Evolutionary conservation across 2,888 invertebrate genomes (phyloP), one percentile per base, ranked within the genome.

Genomic region (Asteroscopus sphinx): DNA sequence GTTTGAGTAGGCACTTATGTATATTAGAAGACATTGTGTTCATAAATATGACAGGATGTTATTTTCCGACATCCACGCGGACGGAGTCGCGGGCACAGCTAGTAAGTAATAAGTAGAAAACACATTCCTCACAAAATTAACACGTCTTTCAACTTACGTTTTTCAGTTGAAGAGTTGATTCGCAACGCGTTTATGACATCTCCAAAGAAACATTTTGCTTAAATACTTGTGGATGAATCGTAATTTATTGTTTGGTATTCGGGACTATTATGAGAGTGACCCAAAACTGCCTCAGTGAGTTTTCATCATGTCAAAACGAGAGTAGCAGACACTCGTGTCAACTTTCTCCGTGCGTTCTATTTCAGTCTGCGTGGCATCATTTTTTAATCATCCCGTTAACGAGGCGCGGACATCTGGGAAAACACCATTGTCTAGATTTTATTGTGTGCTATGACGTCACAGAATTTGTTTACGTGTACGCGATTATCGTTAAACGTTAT

Each of bases 311-410:
- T 86, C 86, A 86, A 65, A 77, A 71, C 63, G 75, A 80, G 78
- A 77, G 82, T 79, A 83, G 82, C 81, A 80, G 68, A 76, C 78
- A 78, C 82, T 65, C 83, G 86, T 88, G 89, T 88, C 88, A 87
- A 86, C 90, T 92, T 91, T 92, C 90, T 86, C 90, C 80, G 73
- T 70, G 63, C 73, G 80, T 81, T 87, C 91, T 92, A 92, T 92
- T 92, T 92, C 81, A 77, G 88, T 82, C 57, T 53, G 17, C 47
- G 78, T 67, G 86, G 83, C 86, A 87, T 87, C 62, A 77, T 82
- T 86, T 85, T 83, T 86, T 85, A 85, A 88, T 88, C 83, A 76
- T 75, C 72, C 70, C 66, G 60, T 70, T 74, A 79, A 79, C 73
- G 30, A 53, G 68, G 60, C 64, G 55, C 66, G 30, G 47, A 70